Conservation (phyloP, 2,797 vertebrate species). For the Liasis olivaceus region DNA sequence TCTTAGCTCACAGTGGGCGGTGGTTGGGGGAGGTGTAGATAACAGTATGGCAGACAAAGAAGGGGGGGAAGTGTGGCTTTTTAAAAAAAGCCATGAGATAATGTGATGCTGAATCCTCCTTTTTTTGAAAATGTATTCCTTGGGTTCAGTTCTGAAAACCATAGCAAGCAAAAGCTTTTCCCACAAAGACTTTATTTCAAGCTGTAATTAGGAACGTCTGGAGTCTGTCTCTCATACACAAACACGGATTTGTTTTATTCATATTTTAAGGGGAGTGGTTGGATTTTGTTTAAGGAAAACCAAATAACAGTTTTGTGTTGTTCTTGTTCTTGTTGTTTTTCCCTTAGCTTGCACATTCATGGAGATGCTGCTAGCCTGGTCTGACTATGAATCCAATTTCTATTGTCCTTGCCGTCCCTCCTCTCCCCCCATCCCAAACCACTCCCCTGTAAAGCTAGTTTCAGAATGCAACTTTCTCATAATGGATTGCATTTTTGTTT, state of each 20-base stretch:
- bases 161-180: slow-evolving; percentile 77
- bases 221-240: slow-evolving; percentile 78
- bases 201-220: slow-evolving; percentile 94
- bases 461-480: slow-evolving; percentile 70
- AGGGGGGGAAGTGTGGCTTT: slow-evolving; percentile 66
- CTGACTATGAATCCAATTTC: slow-evolving; percentile 48
- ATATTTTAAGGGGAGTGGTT: slow-evolving; percentile 44
- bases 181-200: slow-evolving; percentile 85
- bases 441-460: slow-evolving; percentile 53
- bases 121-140: slow-evolving; percentile 59
- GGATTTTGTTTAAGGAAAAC: neutral
- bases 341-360: slow-evolving; percentile 63
- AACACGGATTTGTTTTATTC: slow-evolving; percentile 73
- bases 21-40: slow-evolving; percentile 82
- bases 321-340: slow-evolving; percentile 41
- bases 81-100: slow-evolving; percentile 38
- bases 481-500: slow-evolving; percentile 35
- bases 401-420: slow-evolving; percentile 67
- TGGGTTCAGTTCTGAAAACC: slow-evolving; percentile 64
- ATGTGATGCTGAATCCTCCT: slow-evolving; percentile 43
- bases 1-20: slow-evolving; percentile 85
- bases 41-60: slow-evolving; percentile 90
- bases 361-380: slow-evolving; percentile 49
- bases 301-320: neutral
- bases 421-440: neutral